A percentile compares a stretch with the other conserved stretches of the same genome.
phyloP scores from a whole-genome alignment of 2,113 vertebrate genomes.

The Orthonyx spaldingii region DNA sequence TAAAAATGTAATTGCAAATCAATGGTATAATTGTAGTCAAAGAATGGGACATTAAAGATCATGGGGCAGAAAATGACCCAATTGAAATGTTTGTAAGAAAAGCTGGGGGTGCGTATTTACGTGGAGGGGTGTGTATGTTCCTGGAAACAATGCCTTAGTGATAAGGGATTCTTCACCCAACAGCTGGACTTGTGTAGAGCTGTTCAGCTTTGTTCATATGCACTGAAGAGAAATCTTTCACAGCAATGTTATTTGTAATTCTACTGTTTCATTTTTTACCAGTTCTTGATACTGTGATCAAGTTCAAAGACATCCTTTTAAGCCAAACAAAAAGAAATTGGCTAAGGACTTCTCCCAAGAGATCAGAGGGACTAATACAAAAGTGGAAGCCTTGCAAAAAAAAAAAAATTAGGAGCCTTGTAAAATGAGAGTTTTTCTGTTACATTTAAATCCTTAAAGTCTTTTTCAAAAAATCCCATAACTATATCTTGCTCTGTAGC shows the following conservation, averaged over 20 bases:
- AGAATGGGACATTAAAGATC: slow-evolving; percentile 26
- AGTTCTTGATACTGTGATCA: slow-evolving; percentile 4
- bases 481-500: not conserved
- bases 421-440: not conserved
- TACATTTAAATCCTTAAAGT: not conserved
- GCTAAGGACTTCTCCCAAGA: not conserved
- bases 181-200: not conserved
- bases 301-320: not conserved
- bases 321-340: not conserved
- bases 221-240: slow-evolving; percentile 29
- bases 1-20: slow-evolving; percentile 41
- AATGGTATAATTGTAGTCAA: slow-evolving; percentile 20
- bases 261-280: not conserved
- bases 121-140: not conserved
- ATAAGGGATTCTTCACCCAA: slow-evolving; percentile 38
- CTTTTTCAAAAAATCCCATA: not conserved
- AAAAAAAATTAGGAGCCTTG: not conserved
- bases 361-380: not conserved
- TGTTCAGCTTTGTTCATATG: slow-evolving; percentile 26
- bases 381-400: not conserved
- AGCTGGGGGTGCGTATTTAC: slow-evolving; percentile 17
- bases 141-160: slow-evolving; percentile 8
- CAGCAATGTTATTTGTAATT: not conserved
- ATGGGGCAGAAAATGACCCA: not conserved
- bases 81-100: not conserved